These are phyloP conservation scores for Ardeotis arabs DNA, from an alignment of 2,113 vertebrate genomes.

Conservation along the genomic window DNA sequence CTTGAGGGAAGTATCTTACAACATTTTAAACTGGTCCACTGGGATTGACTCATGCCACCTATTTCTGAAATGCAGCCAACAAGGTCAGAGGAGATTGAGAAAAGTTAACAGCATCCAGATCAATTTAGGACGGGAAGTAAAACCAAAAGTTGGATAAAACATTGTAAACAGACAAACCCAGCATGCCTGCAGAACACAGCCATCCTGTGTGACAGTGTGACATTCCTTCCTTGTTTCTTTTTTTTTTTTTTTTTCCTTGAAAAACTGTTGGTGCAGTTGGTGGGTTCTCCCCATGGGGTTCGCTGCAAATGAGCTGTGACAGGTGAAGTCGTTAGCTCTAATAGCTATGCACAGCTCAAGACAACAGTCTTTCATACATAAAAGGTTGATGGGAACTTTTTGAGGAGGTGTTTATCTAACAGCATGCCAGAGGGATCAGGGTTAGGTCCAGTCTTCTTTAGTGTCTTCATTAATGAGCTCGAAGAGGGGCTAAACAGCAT, in stretches of 20 bases:
- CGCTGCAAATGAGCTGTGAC: background rate
- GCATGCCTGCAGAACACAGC: background rate
- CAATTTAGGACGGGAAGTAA: background rate
- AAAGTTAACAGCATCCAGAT: background rate
- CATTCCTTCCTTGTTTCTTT: background rate
- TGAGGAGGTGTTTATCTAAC: background rate
- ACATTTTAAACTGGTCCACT: background rate
- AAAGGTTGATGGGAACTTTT: background rate
- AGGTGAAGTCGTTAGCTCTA: background rate
- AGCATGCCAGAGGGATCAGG: background rate
- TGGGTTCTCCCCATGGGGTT: background rate
- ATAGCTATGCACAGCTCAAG: background rate
- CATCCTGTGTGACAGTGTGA: background rate
- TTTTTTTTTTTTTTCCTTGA: background rate
- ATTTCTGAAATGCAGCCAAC: conserved; percentile 19
- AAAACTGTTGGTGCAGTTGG: background rate
- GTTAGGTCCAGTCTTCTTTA: background rate
- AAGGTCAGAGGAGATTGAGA: background rate
- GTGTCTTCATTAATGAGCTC: background rate
- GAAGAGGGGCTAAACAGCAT: background rate
- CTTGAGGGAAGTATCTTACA: conserved; percentile 66
- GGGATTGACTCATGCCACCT: conserved; percentile 28
- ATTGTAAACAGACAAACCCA: background rate
- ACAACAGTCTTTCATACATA: background rate
- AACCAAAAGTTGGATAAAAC: background rate